Percentiles rank a stretch among this genome's conserved stretches.
Evolutionary conservation across 2,888 invertebrate genomes (phyloP).

Genomic region (Alcis repandata): DNA sequence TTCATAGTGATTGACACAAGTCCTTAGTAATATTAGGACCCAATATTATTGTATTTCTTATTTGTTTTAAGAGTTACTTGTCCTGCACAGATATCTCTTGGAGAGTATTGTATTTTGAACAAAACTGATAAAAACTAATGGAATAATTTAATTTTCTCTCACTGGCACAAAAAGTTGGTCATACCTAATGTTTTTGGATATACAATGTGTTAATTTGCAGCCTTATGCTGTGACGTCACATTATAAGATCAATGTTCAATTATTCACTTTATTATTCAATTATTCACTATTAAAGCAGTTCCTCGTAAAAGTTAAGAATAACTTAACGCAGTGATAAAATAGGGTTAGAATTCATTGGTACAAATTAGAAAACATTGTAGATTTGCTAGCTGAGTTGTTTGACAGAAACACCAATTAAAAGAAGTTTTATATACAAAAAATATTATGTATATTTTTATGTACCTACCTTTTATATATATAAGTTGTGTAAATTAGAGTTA

Average conservation of each 20-base stretch:
- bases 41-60: neutral
- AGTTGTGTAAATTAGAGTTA: constrained; percentile 1
- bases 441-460: constrained; percentile 6
- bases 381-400: constrained; percentile 23
- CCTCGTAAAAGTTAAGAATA: constrained; percentile 19
- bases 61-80: neutral
- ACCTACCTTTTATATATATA: neutral
- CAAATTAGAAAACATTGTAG: constrained; percentile 34
- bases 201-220: neutral
- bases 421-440: neutral
- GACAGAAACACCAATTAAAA: constrained; percentile 26
- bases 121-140: neutral
- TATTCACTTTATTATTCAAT: neutral
- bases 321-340: constrained; percentile 19
- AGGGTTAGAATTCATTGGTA: constrained; percentile 35
- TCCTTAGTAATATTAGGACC: neutral
- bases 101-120: neutral
- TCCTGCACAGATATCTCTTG: neutral
- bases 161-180: too few species aligned
- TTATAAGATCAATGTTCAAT: constrained; percentile 23
- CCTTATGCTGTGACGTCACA: neutral
- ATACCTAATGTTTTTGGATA: neutral
- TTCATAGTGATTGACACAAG: constrained; percentile 74
- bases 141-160: too few species aligned
- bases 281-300: constrained; percentile 19